Conservation (phyloP, 2,113 vertebrate species). For the Abramis brama region DNA sequence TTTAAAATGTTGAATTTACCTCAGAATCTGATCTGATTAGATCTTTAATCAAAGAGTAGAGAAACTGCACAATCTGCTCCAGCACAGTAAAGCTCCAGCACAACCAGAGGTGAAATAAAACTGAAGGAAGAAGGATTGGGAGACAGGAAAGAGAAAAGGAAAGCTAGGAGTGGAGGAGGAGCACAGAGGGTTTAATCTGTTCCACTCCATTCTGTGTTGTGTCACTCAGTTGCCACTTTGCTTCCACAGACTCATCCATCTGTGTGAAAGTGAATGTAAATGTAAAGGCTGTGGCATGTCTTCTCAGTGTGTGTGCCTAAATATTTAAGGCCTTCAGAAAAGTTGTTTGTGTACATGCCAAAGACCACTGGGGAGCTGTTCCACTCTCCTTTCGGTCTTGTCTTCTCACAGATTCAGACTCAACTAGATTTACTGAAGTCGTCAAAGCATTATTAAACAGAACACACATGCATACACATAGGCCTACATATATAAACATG, state of each 20-base stretch:
- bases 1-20: neutral
- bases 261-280: constrained; percentile 25
- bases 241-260: constrained; percentile 42
- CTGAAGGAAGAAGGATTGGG: neutral
- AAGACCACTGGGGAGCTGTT: neutral
- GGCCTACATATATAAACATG: too few species aligned
- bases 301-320: constrained; percentile 10
- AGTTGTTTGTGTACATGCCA: constrained; percentile 8
- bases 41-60: neutral
- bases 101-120: neutral
- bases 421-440: neutral
- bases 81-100: neutral
- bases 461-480: neutral
- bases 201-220: constrained; percentile 34
- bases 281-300: constrained; percentile 32
- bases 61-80: neutral
- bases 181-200: constrained; percentile 15
- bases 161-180: neutral
- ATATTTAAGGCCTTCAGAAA: constrained; percentile 14
- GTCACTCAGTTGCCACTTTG: constrained; percentile 34
- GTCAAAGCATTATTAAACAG: neutral
- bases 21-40: neutral
- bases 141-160: neutral
- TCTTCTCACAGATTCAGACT: neutral
- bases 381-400: neutral